Evolutionary conservation across 2,888 invertebrate species (phyloP).

Genomic region (Phengaris arion): DNA sequence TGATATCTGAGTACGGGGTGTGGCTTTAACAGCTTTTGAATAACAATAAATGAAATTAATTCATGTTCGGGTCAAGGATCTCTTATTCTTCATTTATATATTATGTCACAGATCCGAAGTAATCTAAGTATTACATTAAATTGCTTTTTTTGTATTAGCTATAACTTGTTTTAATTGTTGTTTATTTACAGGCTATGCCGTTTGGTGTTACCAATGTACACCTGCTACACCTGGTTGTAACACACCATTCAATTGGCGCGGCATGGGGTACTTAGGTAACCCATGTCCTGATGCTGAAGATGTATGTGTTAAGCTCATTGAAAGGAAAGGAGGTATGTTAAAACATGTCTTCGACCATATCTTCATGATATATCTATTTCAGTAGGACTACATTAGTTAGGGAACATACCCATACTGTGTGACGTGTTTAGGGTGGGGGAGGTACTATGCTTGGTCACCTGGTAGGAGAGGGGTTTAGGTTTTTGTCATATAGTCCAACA

Average conservation of each 20-base stretch:
- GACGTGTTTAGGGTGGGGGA: too few relatives aligned
- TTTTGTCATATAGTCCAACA: too few relatives aligned
- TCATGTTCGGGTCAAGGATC: neutral
- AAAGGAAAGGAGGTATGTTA: conserved; percentile 87
- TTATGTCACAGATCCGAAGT: neutral
- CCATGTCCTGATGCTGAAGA: conserved; percentile 91
- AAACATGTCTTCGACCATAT: neutral
- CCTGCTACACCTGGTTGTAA: conserved; percentile 94
- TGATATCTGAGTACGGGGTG: conserved; percentile 34
- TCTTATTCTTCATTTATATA: neutral
- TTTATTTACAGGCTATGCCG: conserved; percentile 71
- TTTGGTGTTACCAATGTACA: conserved; percentile 94
- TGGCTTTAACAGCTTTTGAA: conserved; percentile 34
- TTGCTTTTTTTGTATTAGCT: neutral
- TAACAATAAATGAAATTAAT: conserved; percentile 2
- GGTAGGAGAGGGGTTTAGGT: too few relatives aligned
- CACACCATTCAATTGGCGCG: conserved; percentile 90
- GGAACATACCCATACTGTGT: too few relatives aligned
- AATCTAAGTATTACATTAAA: neutral
- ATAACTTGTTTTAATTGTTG: conserved; percentile 7
- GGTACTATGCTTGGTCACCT: too few relatives aligned
- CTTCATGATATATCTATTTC: too few relatives aligned
- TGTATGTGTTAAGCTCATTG: conserved; percentile 93
- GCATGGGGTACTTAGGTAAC: conserved; percentile 85
- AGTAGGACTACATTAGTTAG: too few relatives aligned